Evolutionary conservation across 2,113 vertebrate genomes (phyloP).

Genomic region (Eupsittula cactorum): DNA sequence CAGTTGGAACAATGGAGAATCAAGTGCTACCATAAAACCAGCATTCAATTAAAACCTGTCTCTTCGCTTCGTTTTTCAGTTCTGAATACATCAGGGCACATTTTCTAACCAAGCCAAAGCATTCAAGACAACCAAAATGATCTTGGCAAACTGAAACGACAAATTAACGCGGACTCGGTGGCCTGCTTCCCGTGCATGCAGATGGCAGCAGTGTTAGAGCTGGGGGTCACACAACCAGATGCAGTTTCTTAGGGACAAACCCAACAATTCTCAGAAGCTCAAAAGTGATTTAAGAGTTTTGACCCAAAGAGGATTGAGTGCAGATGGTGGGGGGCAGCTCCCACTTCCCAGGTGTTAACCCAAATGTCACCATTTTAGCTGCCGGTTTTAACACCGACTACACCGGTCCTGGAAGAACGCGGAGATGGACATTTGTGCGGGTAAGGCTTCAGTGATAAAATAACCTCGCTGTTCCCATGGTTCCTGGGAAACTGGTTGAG

Average conservation of each 20-base stretch:
- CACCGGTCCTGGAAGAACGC: conserved; percentile 50
- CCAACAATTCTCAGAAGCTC: conserved; percentile 46
- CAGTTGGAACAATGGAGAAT: background rate
- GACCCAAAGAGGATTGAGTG: background rate
- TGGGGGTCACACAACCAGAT: background rate
- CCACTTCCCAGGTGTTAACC: conserved; percentile 42
- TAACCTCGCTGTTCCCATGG: conserved; percentile 49
- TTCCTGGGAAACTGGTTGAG: conserved; percentile 30
- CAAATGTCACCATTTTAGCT: conserved; percentile 1
- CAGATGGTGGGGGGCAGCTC: conserved; percentile 19
- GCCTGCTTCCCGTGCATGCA: background rate
- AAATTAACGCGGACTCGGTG: background rate
- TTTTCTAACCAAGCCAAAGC: background rate
- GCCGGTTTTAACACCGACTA: conserved; percentile 47
- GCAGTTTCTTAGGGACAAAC: background rate
- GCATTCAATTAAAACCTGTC: background rate
- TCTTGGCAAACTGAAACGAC: background rate
- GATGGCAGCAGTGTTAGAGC: background rate
- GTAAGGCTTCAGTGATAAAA: conserved; percentile 32
- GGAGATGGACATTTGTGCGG: conserved; percentile 12
- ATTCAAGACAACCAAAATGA: background rate
- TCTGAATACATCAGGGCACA: background rate
- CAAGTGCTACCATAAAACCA: background rate
- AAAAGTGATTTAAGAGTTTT: conserved; percentile 32
- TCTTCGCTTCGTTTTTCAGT: background rate